Conservation (phyloP, 2,113 vertebrate genomes). For the Mormyrus iriodes region DNA sequence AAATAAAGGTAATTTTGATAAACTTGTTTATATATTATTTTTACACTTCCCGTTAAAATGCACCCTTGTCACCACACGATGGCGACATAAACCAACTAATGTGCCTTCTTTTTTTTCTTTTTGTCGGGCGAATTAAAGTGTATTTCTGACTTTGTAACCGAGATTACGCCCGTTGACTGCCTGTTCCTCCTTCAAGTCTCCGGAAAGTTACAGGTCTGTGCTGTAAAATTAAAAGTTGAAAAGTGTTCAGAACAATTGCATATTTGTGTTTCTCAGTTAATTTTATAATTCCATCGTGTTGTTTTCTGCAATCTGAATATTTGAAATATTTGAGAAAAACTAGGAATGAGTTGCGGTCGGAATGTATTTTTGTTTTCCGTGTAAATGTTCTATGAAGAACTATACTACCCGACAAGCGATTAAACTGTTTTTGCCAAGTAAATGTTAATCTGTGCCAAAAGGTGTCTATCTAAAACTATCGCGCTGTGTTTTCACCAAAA, state of each 20-base stretch:
- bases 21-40: not conserved
- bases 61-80: constrained; percentile 35
- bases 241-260: not conserved
- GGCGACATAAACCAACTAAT: constrained; percentile 30
- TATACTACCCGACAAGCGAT: not conserved
- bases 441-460: not conserved
- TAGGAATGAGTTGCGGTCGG: not conserved
- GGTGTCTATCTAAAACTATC: not conserved
- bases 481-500: not conserved
- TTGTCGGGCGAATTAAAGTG: not conserved
- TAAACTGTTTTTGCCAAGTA: not conserved
- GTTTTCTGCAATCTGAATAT: not conserved
- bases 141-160: not conserved
- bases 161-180: not conserved
- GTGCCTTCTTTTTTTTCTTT: not conserved
- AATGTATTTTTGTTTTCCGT: not conserved
- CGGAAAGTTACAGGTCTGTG: constrained; percentile 44
- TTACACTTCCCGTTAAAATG: not conserved
- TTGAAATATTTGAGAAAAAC: not conserved
- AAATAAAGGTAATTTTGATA: not conserved
- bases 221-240: not conserved
- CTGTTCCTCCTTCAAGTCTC: not conserved
- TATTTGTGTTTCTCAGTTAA: not conserved
- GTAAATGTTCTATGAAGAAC: not conserved
- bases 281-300: not conserved